phyloP scores from a whole-genome alignment of 2,113 vertebrate species.

The Laticauda colubrina region DNA sequence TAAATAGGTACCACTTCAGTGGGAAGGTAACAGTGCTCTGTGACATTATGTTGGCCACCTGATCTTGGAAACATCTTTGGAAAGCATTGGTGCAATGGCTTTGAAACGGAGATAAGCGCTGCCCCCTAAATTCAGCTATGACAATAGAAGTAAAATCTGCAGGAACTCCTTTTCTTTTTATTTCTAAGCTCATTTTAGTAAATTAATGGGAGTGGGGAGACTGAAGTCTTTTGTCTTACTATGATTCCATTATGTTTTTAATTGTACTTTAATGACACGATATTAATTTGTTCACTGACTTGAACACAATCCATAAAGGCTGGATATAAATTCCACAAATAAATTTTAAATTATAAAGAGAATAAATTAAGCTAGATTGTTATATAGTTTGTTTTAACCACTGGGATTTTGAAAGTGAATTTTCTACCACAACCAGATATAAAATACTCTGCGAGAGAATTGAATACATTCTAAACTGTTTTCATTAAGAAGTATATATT shows the following conservation, averaged over 20 bases:
- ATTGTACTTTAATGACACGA: neutral
- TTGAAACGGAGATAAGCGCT: neutral
- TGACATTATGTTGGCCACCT: neutral
- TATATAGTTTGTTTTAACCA: neutral
- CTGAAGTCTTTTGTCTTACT: neutral
- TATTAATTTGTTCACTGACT: neutral
- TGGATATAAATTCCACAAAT: neutral
- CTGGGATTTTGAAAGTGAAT: neutral
- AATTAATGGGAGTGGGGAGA: neutral
- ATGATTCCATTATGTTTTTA: neutral
- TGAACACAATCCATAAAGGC: neutral
- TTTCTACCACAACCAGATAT: slow-evolving; percentile 15
- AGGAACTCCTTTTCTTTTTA: neutral
- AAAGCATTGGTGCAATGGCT: neutral
- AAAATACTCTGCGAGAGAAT: slow-evolving; percentile 33
- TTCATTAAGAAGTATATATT: slow-evolving; percentile 58
- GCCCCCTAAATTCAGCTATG: neutral
- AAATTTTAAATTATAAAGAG: neutral
- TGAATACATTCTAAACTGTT: slow-evolving; percentile 28
- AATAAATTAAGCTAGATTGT: neutral
- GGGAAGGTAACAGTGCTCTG: neutral
- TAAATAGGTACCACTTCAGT: neutral
- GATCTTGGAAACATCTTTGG: neutral
- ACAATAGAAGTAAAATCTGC: neutral
- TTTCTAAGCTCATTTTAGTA: neutral